Evolutionary conservation across 2,797 vertebrate species (phyloP), one percentile per base, ranked within the genome.

Genomic region (Labroides dimidiatus): DNA sequence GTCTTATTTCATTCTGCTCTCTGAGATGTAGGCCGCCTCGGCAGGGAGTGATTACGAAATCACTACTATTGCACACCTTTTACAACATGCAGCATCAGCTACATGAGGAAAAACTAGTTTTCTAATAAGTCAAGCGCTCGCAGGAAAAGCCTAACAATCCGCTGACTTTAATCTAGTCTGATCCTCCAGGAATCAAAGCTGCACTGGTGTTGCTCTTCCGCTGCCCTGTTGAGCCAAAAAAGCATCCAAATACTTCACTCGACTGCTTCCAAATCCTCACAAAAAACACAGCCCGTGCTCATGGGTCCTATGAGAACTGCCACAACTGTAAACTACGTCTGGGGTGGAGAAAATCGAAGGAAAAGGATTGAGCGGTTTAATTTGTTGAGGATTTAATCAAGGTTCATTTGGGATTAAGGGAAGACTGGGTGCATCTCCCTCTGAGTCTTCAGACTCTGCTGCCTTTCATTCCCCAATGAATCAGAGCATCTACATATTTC

Each of bases 291-390:
- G 33, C 8, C 20, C 4, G 10, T 8, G 37, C 74, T 55, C 50
- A 8, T 60, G 66, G 7, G 10, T 20, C 57, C 43, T 57, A 23
- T 21, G 61, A 47, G 70, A n/a, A 63, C 57, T n/a, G 16, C 49
- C 45, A 57, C 59, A 56, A 53, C 73, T 69, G 61, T 70, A 78
- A 85, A 62, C 64, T 5, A 64, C 24, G 73, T 77, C 66, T 76
- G 68, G 53, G 49, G 55, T 44, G 3, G 16, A 54, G 55, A 73
- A 57, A 57, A 37, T 69, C 84, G n/a, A 62, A 65, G 17, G 52
- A 69, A 81, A 74, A 72, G 82, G 84, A 88, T 89, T 84, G 78
- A 67, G 66, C 74, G 69, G 64, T 84, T 91, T 85, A 88, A 89
- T 87, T 84, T 80, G 72, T 51, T 30, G 45, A 72, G 64, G 72